Evolutionary conservation across 2,797 vertebrate species (phyloP).

Genomic region (Cryptoblepharus egeriae): DNA sequence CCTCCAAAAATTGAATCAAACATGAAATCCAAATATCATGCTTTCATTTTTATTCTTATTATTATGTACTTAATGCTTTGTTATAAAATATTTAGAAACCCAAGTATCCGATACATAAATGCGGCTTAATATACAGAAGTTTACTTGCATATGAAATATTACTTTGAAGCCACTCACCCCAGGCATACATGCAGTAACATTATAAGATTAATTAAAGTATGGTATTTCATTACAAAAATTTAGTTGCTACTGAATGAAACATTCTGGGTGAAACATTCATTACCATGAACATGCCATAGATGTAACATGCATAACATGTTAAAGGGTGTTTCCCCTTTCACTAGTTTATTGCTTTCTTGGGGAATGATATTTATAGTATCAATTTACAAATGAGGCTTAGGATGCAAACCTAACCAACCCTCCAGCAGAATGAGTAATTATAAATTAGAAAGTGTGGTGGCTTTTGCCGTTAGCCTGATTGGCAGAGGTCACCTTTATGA

Average conservation of each 20-base stretch:
- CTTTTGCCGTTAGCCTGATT: not conserved
- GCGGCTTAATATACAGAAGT: not conserved
- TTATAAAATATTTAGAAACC: conserved; percentile 11
- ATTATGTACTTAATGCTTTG: not conserved
- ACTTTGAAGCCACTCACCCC: not conserved
- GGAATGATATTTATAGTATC: not conserved
- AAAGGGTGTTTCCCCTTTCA: not conserved
- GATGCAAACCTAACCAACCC: too few relatives aligned
- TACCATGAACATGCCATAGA: not conserved
- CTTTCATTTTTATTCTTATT: too few relatives aligned
- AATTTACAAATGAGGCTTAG: not conserved
- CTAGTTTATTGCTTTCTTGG: not conserved
- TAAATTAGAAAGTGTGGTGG: not conserved
- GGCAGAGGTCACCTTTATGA: not conserved
- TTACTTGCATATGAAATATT: not conserved
- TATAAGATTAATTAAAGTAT: not conserved
- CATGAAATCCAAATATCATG: not conserved
- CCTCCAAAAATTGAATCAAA: conserved; percentile 1
- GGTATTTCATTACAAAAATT: not conserved
- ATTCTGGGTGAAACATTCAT: not conserved
- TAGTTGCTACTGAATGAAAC: not conserved
- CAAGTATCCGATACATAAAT: not conserved
- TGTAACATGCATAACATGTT: not conserved
- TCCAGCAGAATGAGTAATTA: too few relatives aligned
- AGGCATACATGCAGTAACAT: not conserved